Conservation (phyloP, 1,140 invertebrate genomes). For the Bemisia tabaci region DNA sequence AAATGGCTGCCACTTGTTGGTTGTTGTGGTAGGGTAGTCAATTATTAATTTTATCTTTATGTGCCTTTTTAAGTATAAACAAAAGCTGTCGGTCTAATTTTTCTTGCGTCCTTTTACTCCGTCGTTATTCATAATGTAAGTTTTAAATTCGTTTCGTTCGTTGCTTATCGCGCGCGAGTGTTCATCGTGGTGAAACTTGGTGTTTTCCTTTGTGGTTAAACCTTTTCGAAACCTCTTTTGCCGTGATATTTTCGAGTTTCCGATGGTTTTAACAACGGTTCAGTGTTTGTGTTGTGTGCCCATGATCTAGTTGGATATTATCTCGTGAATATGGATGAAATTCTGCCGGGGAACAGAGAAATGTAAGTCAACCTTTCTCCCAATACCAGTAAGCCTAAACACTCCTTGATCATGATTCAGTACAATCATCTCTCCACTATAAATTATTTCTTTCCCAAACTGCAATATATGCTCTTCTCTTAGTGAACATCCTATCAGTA, state of each 20-base stretch:
- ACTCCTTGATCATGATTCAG: neutral
- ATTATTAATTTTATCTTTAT: neutral
- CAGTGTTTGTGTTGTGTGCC: neutral
- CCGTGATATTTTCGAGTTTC: neutral
- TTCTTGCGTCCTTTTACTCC: neutral
- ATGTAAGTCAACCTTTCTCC: neutral
- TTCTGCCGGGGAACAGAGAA: neutral
- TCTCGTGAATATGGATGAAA: neutral
- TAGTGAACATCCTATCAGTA: too few relatives aligned
- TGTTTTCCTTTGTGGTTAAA: neutral
- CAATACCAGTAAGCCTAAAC: neutral
- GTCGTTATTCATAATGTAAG: neutral
- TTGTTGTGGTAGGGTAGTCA: neutral
- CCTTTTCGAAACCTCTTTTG: neutral
- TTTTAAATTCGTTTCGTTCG: neutral
- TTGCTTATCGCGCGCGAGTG: neutral
- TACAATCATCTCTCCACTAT: too few relatives aligned
- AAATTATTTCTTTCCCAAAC: too few relatives aligned
- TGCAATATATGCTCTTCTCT: too few relatives aligned
- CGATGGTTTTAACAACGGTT: neutral
- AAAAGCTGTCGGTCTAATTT: neutral
- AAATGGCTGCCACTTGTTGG: neutral
- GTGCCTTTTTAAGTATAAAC: neutral
- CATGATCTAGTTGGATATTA: neutral
- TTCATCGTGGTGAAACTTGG: neutral